Base-by-base conservation (phyloP, 2,113 vertebrate species). In the Columbina picui region DNA sequence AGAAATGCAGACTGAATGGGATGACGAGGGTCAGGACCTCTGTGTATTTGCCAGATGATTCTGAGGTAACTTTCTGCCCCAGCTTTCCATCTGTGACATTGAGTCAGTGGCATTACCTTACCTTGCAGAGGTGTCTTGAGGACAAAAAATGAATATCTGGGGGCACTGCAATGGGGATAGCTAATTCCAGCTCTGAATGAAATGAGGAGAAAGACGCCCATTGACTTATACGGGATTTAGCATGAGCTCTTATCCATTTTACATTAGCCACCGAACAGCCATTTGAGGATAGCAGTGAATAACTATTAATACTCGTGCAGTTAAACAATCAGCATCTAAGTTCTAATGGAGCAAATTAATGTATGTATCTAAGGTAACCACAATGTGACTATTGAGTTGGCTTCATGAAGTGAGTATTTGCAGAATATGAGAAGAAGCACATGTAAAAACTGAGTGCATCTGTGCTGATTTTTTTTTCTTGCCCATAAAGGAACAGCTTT, bases 141-240 rank as follows among this genome's bases (percentile, higher is more conserved):
- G 96, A 96, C 94, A 96, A 63, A 90, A 52, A 59, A 85, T 93
- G 7, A 89, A 75, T 96, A 82, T 92, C 5, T 75, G 52, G 49
- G 47, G 56, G 73, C 83, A 56, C 3, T 12, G 56, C 73, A 71
- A 84, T 4, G 0, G 64, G 60, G 75, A 87, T 90, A 82, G 80
- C 90, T 96, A 94, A 96, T 90, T 94, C 96, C 93, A 90, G 73
- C 88, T 76, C 83, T 49, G 90, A 56, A 92, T 76, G 49, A 52
- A 94, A 79, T 50, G 76, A 95, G 94, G 25, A 36, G 41, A 92
- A 93, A 86, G 87, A 29, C 92, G 73, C 90, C 90, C 93, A 95
- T 93, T 96, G 94, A 96, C 86, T 96, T 89, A 53, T 5, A 64
- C n/a, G 68, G 88, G 90, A 89, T 96, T 95, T 93, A 75, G 80